Evolutionary conservation across 1,140 invertebrate genomes (phyloP), one percentile per base, ranked within the genome.

Genomic region (Pseudomyrmex concolor): DNA sequence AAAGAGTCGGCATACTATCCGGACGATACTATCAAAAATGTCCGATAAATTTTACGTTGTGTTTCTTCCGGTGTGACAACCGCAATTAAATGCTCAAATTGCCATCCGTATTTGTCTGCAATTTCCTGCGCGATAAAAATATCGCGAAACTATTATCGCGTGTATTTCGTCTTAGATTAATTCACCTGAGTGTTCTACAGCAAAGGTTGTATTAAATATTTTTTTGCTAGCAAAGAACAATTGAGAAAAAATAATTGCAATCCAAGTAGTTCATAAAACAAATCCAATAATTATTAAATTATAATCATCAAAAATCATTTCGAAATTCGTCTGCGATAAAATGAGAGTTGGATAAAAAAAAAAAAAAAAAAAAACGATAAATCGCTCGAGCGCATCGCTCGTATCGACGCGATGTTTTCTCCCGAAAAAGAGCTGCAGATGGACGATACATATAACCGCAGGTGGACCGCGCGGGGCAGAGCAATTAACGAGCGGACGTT

Each of bases 401-500:
- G 50, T 12, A n/a, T 15, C 15, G 12, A n/a, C 7, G 2, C 54
- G 54, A 22, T 45, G n/a, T 34, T 73, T 73, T 62, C 34, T 17
- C 8, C 55, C 15, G 12, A 1, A 55, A 74, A 45, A 50, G n/a
- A 17, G 17, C 22, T 19, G 76, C 66, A 70, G 43, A 0, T 64
- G 60, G 34, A 70, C 19, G 54, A 59, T 19, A 19, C 45, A 17
- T 80, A 48, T 66, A 13, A 50, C 55, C 15, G 63, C 19, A 48
- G 48, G 55, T 81, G 57, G 64, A 76, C 34, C 34, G 5, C 66
- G 50, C 43, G 43, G 25, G 19, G 12, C 54, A 19, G 43, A 22
- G 72, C 81, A 89, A 90, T 91, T 88, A 90, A 90, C 87, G 86
- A 90, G 89, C 63, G 72, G 88, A 73, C 89, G 88, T 91, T 92